phyloP scores from a whole-genome alignment of 2,113 vertebrate species.

The Fulica atra region DNA sequence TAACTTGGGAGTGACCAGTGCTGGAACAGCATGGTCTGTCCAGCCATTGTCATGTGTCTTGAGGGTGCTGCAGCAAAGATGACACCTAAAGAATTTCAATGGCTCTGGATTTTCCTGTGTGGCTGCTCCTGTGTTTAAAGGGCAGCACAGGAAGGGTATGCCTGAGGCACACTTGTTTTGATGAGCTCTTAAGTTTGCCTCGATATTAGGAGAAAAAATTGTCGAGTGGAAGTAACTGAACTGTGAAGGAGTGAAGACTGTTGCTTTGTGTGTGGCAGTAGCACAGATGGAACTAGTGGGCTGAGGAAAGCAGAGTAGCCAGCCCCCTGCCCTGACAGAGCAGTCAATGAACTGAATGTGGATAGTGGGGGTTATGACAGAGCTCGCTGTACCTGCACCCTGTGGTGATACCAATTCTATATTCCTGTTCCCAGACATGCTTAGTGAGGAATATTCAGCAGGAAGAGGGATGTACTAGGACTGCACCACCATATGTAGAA shows the following conservation, averaged over 20 bases:
- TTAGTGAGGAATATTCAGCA: background rate
- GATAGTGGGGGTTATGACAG: background rate
- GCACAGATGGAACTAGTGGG: background rate
- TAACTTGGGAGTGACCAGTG: background rate
- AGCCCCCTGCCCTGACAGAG: background rate
- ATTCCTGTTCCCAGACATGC: background rate
- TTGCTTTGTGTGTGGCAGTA: background rate
- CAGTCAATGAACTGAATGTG: background rate
- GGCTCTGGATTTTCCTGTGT: background rate
- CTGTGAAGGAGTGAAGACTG: background rate
- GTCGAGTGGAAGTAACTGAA: background rate
- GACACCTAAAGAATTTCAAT: background rate
- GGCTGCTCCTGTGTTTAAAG: background rate
- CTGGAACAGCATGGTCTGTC: background rate
- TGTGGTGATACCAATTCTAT: background rate
- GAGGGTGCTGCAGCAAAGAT: background rate
- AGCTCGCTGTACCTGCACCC: background rate
- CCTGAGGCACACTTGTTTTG: background rate
- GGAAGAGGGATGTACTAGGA: background rate
- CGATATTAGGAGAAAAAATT: background rate
- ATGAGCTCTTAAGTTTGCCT: background rate
- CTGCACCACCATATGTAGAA: background rate
- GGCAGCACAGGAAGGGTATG: background rate
- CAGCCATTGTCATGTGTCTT: background rate
- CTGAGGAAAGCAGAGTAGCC: background rate